A percentile compares a stretch with the other conserved stretches of the same genome.
Conservation (phyloP, 1,140 invertebrate genomes). For the Drosophila obscura region DNA sequence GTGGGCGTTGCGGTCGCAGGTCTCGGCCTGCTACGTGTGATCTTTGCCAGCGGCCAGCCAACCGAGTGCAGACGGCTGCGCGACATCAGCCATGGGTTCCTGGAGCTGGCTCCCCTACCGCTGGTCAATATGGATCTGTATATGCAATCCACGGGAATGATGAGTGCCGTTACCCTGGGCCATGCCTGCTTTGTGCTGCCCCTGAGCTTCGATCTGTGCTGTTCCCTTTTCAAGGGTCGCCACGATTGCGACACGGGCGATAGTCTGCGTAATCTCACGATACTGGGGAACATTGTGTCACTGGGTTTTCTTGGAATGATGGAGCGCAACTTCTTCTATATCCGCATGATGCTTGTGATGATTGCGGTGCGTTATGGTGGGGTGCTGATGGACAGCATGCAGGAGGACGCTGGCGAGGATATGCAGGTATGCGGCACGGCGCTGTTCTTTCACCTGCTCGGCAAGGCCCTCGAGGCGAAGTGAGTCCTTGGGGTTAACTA, state of each 20-base stretch:
- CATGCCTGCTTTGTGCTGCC: conserved; percentile 63
- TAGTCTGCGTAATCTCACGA: conserved; percentile 56
- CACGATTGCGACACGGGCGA: conserved; percentile 45
- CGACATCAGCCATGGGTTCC: conserved; percentile 29
- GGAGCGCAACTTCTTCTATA: conserved; percentile 53
- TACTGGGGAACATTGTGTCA: conserved; percentile 70
- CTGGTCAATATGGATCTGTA: conserved; percentile 73
- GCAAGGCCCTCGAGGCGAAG: conserved; percentile 15
- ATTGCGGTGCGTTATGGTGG: conserved; percentile 49
- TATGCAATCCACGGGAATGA: conserved; percentile 27
- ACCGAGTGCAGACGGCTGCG: conserved; percentile 40
- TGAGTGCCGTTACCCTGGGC: conserved; percentile 40
- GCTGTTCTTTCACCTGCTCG: conserved; percentile 48
- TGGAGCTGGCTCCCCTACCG: conserved; percentile 65
- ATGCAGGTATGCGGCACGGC: conserved; percentile 59
- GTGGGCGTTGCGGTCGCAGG: conserved; percentile 58
- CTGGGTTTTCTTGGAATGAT: conserved; percentile 53
- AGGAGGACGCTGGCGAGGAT: conserved; percentile 55
- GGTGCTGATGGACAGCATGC: conserved; percentile 47
- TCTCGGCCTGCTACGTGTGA: conserved; percentile 49
- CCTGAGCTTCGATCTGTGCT: conserved; percentile 54
- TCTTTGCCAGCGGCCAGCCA: conserved; percentile 36
- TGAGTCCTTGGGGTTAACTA: conserved; percentile 11
- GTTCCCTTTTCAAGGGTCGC: conserved; percentile 29
- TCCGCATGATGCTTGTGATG: conserved; percentile 59